Conservation (phyloP, 2,113 vertebrate genomes). For the Melanerpes formicivorus region DNA sequence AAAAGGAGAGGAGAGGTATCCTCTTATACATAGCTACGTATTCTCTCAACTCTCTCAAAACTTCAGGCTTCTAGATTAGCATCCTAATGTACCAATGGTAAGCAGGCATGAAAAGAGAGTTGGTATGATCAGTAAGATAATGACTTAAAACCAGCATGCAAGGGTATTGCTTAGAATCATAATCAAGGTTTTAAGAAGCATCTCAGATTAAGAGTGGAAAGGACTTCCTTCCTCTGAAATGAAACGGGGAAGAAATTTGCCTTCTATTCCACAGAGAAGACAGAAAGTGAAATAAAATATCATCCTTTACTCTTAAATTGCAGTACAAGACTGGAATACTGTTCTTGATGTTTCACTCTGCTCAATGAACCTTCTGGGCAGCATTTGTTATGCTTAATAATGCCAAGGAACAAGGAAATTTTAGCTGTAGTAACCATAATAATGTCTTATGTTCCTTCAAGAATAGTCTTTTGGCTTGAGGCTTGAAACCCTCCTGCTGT, state of each 20-base stretch:
- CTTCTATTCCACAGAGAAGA: background rate
- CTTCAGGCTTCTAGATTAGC: background rate
- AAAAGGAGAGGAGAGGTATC: background rate
- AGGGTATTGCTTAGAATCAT: background rate
- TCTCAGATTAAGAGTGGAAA: background rate
- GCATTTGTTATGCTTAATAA: constrained; percentile 68
- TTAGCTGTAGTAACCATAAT: constrained; percentile 69
- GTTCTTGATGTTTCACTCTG: constrained; percentile 37
- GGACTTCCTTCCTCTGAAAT: background rate
- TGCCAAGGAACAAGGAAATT: constrained; percentile 63
- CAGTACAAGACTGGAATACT: constrained; percentile 30
- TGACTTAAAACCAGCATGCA: background rate
- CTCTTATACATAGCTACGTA: background rate
- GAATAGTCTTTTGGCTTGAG: constrained; percentile 56
- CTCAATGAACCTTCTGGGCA: constrained; percentile 60
- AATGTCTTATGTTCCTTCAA: constrained; percentile 57
- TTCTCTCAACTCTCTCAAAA: constrained; percentile 10
- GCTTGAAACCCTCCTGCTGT: constrained; percentile 47
- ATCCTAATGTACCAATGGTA: background rate
- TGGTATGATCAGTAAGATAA: background rate
- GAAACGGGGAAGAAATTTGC: background rate
- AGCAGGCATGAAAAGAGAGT: background rate
- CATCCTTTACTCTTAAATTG: constrained; percentile 38
- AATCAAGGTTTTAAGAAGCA: background rate
- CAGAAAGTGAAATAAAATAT: constrained; percentile 13